phyloP scores from a whole-genome alignment of 2,113 vertebrate species.

The Vulpes lagopus region DNA sequence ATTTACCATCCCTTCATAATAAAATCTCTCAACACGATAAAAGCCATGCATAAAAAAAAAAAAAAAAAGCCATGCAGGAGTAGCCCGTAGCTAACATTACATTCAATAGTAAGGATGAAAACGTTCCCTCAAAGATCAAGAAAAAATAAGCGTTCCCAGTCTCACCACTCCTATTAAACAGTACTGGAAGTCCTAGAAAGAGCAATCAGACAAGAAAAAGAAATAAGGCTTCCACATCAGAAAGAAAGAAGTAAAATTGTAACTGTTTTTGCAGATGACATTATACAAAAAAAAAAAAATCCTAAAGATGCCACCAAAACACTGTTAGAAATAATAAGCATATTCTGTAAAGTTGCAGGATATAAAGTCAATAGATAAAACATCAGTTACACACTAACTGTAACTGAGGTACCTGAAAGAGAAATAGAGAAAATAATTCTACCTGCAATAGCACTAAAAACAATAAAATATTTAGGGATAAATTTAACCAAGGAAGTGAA shows the following conservation, averaged over 20 bases:
- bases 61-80: neutral
- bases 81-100: neutral
- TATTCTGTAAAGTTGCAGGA: neutral
- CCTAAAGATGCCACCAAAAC: neutral
- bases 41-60: neutral
- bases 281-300: neutral
- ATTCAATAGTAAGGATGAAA: neutral
- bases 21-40: neutral
- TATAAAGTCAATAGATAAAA: neutral
- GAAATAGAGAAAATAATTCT: neutral
- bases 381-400: neutral
- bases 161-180: neutral
- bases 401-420: neutral
- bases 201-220: neutral
- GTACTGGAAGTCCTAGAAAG: neutral
- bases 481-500: neutral
- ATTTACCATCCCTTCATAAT: neutral
- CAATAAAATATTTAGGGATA: neutral
- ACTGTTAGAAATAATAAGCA: neutral
- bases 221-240: neutral
- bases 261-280: neutral
- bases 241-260: neutral
- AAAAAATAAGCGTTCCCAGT: neutral
- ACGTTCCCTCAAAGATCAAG: neutral
- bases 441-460: neutral